These are phyloP conservation scores for Malacoctenus gilli DNA, from an alignment of 2,797 vertebrate genomes.

Conservation along the genomic window DNA sequence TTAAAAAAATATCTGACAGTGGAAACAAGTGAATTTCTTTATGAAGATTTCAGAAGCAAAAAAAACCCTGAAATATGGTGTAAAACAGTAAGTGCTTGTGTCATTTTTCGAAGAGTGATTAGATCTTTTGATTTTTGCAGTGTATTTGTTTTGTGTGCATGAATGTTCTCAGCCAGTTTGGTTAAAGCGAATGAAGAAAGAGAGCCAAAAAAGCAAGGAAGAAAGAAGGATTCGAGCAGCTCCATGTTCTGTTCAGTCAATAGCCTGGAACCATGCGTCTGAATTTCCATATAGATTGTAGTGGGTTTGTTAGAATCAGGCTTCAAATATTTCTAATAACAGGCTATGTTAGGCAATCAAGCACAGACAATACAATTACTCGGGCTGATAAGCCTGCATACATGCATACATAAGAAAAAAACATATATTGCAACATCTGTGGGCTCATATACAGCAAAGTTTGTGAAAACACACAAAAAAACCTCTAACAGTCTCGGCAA, in stretches of 20 bases:
- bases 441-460: not conserved
- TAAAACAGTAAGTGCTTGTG: no score
- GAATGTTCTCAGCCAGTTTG: no score
- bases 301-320: slow-evolving; percentile 32
- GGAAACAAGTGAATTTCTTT: no score
- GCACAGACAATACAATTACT: slow-evolving; percentile 50
- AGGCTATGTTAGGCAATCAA: slow-evolving; percentile 55
- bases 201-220: not conserved
- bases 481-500: not conserved
- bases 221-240: no score
- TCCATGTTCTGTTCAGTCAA: slow-evolving; percentile 2
- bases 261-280: slow-evolving; percentile 32
- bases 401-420: slow-evolving; percentile 45
- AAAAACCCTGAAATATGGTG: no score
- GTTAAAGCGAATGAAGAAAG: not conserved
- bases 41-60: no score
- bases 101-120: no score
- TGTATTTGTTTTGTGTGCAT: no score
- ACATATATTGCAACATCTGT: slow-evolving; percentile 13
- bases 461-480: not conserved
- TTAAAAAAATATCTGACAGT: no score
- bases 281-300: slow-evolving; percentile 70
- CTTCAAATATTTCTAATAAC: slow-evolving; percentile 51
- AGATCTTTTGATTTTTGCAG: no score
- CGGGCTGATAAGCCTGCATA: slow-evolving; percentile 36